Base-by-base conservation (phyloP, 2,888 invertebrate genomes). In the Dioctria linearis region DNA sequence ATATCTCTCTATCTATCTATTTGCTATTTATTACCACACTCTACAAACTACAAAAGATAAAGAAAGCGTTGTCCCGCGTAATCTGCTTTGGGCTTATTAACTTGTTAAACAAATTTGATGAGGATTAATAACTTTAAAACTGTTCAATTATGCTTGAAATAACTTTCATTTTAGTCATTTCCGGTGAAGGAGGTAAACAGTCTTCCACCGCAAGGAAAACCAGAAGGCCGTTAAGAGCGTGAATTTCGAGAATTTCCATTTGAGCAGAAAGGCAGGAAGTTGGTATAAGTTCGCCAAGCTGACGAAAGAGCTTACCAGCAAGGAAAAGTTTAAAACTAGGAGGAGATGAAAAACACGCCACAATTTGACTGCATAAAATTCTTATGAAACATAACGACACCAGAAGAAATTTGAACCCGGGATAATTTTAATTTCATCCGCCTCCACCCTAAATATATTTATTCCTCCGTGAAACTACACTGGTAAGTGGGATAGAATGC, bases 41-140 rank as follows among this genome's bases (percentile, higher is more conserved):
- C 9, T 54, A 11, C 54, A 51, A 37, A 69, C 69, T 39, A 5
- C n/a, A n/a, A n/a, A n/a, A n/a, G 54, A 51, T 4, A 11, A 11
- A 61, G 37, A 61, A 25, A 13, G 61, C 13, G 39, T 5, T 25
- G 61, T 39, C 61, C 51, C 57, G 39, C 40, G 39, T 59, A 4
- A 49, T 73, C 54, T 25, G 42, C 9, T 42, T 42, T 25, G 57
- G 42, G 73, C 42, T 73, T 73, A 73, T 73, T 57, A 73, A 73
- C 39, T 57, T 73, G 59, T 39, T 69, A 51, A 69, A 57, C 59
- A 73, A 73, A 73, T 73, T 73, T 73, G 57, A 59, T 25, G 57
- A 73, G 73, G 73, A 73, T 73, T 73, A 73, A 73, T 73, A 73
- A 73, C 73, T 73, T 59, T 73, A 40, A 73, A 73, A 57, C 73